These are phyloP conservation scores for Phyllotis vaccarum DNA, from an alignment of 2,797 vertebrate species.

Conservation along the genomic window DNA sequence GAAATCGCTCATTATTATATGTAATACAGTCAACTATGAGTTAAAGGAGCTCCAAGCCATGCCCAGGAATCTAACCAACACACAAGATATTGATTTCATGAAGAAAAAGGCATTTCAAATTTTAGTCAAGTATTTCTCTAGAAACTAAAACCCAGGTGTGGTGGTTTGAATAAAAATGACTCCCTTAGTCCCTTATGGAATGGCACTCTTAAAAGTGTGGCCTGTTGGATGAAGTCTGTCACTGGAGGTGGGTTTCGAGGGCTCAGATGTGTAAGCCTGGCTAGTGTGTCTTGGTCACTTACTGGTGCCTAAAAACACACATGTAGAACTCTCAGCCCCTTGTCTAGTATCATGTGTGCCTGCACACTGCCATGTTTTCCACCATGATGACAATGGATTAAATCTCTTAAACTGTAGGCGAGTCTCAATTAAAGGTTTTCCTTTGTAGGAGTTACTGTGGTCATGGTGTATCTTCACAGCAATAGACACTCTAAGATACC, in stretches of 20 bases:
- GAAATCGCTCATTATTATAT: conserved; percentile 8
- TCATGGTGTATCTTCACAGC: neutral
- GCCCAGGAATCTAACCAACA: neutral
- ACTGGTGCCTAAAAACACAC: neutral
- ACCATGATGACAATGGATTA: neutral
- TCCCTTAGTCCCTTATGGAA: neutral
- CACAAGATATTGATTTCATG: conserved; percentile 27
- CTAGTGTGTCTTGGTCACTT: neutral
- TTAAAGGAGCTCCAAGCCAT: conserved; percentile 34
- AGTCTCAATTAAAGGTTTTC: neutral
- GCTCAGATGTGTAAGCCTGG: neutral
- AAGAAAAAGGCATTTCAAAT: conserved; percentile 42
- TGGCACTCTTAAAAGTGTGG: neutral
- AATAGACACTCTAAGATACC: neutral
- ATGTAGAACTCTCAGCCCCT: neutral
- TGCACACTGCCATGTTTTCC: neutral
- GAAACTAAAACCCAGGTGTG: conserved; percentile 31
- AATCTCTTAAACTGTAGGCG: neutral
- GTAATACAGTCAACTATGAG: neutral
- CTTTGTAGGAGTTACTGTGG: neutral
- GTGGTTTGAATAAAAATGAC: neutral
- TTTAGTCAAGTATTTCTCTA: conserved; percentile 39
- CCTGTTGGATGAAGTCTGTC: neutral
- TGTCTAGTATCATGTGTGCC: neutral
- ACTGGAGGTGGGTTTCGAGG: neutral